These are phyloP conservation scores for Puffinus mauretanicus DNA, from an alignment of 2,113 vertebrate genomes.

Conservation along the genomic window DNA sequence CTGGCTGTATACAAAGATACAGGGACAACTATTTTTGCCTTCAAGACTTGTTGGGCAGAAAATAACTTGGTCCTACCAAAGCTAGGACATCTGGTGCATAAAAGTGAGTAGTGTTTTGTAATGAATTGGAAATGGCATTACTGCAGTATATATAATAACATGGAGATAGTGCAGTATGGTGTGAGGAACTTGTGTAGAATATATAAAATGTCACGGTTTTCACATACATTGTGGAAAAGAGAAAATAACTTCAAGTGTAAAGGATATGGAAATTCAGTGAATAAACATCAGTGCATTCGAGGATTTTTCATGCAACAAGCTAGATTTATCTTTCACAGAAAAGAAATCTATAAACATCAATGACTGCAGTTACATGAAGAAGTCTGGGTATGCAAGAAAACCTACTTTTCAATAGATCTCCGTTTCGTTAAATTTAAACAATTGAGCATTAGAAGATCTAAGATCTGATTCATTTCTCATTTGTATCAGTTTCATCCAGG, in stretches of 20 bases:
- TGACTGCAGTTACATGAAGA: constrained; percentile 31
- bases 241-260: constrained; percentile 66
- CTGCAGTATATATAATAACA: constrained; percentile 46
- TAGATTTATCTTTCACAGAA: constrained; percentile 49
- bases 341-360: constrained; percentile 36
- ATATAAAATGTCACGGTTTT: constrained; percentile 56
- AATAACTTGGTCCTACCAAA: constrained; percentile 35
- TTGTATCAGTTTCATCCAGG: constrained; percentile 49
- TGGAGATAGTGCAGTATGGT: constrained; percentile 52
- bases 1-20: not conserved
- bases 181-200: constrained; percentile 58
- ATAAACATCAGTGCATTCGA: constrained; percentile 60
- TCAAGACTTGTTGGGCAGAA: constrained; percentile 29
- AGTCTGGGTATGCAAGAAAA: constrained; percentile 22
- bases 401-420: not conserved
- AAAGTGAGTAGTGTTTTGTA: constrained; percentile 31
- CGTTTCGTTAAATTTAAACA: constrained; percentile 15
- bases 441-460: not conserved
- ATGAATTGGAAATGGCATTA: constrained; percentile 61
- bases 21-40: constrained; percentile 15
- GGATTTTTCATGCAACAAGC: constrained; percentile 62
- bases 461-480: constrained; percentile 44
- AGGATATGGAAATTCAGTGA: constrained; percentile 62
- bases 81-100: constrained; percentile 50
- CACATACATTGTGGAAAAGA: constrained; percentile 62